These are phyloP conservation scores for Elymnias hypermnestra DNA, from an alignment of 1,140 invertebrate genomes.

Conservation along the genomic window DNA sequence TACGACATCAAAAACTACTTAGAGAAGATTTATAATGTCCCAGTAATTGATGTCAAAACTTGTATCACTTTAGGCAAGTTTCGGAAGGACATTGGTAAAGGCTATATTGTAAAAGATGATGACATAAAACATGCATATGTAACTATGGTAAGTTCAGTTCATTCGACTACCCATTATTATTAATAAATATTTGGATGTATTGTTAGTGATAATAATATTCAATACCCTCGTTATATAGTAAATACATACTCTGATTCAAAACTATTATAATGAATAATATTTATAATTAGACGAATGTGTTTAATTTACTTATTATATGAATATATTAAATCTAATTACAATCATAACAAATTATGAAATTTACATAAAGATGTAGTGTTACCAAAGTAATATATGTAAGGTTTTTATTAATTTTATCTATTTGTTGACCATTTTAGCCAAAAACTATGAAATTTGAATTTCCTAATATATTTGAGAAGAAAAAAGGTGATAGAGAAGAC, in stretches of 20 bases:
- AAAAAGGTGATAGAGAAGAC: constrained; percentile 55
- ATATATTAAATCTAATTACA: too few species aligned
- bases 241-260: too few species aligned
- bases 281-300: too few species aligned
- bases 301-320: too few species aligned
- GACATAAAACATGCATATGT: constrained; percentile 90
- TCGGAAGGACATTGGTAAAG: constrained; percentile 67
- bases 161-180: too few species aligned
- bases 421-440: constrained; percentile 58
- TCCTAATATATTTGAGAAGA: constrained; percentile 73
- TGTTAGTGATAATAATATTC: too few species aligned
- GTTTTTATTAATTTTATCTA: neutral
- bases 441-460: constrained; percentile 77
- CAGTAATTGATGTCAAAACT: constrained; percentile 84
- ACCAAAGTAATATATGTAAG: too few species aligned
- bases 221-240: too few species aligned
- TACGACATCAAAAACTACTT: constrained; percentile 94
- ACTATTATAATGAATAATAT: too few species aligned
- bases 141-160: constrained; percentile 80
- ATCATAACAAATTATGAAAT: too few species aligned
- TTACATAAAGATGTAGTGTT: too few species aligned
- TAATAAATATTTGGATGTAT: too few species aligned
- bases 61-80: constrained; percentile 81
- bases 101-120: constrained; percentile 87
- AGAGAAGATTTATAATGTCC: constrained; percentile 94